These are phyloP conservation scores for Gymnodraco acuticeps DNA, from an alignment of 2,797 vertebrate species.

Conservation along the genomic window DNA sequence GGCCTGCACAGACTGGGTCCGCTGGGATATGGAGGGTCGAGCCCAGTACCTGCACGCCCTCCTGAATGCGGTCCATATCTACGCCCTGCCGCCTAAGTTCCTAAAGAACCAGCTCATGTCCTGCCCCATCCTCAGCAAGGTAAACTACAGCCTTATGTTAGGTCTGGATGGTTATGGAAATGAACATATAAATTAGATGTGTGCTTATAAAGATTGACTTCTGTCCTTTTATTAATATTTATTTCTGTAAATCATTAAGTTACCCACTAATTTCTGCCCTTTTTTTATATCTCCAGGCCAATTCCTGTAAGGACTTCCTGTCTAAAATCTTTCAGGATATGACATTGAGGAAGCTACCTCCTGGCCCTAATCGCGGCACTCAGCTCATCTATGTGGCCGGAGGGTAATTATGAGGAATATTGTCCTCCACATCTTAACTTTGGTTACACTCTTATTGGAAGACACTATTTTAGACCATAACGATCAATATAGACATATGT, in stretches of 20 bases:
- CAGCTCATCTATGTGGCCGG: conserved; percentile 88
- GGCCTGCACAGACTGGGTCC: conserved; percentile 89
- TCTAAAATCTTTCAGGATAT: conserved; percentile 91
- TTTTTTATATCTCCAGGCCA: conserved; percentile 71
- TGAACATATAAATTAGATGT: neutral
- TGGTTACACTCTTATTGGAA: neutral
- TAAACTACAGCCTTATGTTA: conserved; percentile 7
- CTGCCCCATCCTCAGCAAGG: conserved; percentile 89
- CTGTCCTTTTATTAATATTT: too few relatives aligned
- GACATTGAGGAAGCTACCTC: conserved; percentile 85
- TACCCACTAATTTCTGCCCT: neutral
- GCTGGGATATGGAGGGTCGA: conserved; percentile 85
- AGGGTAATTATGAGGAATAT: conserved; percentile 62
- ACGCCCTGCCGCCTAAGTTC: conserved; percentile 88
- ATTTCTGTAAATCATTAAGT: too few relatives aligned
- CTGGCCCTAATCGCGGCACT: conserved; percentile 82
- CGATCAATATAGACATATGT: neutral
- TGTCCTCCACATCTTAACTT: neutral
- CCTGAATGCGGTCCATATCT: conserved; percentile 88
- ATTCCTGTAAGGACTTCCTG: conserved; percentile 88
- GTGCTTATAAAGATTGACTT: too few relatives aligned
- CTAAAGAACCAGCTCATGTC: conserved; percentile 87
- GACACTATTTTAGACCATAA: neutral
- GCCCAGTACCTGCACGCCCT: conserved; percentile 89
- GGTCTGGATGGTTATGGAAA: neutral